These are phyloP conservation scores for Acrobasis consociella DNA, from an alignment of 2,888 invertebrate species.

Conservation along the genomic window DNA sequence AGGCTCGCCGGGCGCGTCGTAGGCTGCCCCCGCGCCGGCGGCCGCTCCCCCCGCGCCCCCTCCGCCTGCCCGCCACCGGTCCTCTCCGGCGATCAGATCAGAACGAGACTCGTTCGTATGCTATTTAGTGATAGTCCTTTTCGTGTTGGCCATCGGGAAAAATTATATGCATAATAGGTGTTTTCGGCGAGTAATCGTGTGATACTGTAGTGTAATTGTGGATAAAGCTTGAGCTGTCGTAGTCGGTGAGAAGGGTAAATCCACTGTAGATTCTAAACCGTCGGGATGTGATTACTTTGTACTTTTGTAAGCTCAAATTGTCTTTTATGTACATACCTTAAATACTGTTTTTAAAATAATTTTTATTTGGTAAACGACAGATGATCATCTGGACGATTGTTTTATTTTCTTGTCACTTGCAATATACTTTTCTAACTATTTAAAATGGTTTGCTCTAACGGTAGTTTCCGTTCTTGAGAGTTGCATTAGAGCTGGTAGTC, in stretches of 20 bases:
- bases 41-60: constrained; percentile 29
- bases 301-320: constrained; percentile 81
- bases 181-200: constrained; percentile 75
- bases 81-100: constrained; percentile 32
- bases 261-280: constrained; percentile 75
- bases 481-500: constrained; percentile 44
- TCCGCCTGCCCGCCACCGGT: constrained; percentile 34
- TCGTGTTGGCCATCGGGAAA: constrained; percentile 70
- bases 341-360: constrained; percentile 61
- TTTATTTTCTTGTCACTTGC: constrained; percentile 46
- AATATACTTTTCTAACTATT: constrained; percentile 39
- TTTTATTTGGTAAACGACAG: constrained; percentile 70
- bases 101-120: constrained; percentile 52
- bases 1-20: constrained; percentile 58
- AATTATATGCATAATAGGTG: constrained; percentile 73
- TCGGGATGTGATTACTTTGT: constrained; percentile 79
- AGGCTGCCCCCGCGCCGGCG: constrained; percentile 37
- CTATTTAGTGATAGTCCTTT: constrained; percentile 67
- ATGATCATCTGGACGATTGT: constrained; percentile 67
- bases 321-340: constrained; percentile 78
- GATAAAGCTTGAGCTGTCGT: constrained; percentile 77
- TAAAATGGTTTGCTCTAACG: constrained; percentile 47
- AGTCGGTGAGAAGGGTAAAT: constrained; percentile 78
- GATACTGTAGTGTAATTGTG: constrained; percentile 75
- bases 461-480: constrained; percentile 46